These are phyloP conservation scores for Clytia hemisphaerica DNA, from an alignment of 30 jellyfish, hydroid and myxozoan species.

Conservation along the genomic window DNA sequence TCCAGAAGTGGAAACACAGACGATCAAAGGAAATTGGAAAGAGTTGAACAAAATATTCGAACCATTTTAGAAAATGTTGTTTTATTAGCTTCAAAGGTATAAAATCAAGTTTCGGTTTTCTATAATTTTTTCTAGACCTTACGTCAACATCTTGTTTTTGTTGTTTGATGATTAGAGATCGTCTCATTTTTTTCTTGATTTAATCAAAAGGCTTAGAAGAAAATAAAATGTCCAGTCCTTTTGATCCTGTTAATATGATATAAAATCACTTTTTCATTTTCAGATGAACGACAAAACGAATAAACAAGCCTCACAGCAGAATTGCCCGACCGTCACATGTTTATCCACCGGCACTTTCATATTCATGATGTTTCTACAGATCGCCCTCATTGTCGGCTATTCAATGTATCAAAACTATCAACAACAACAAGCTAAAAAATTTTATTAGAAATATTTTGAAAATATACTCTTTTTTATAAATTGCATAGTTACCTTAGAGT, in stretches of 20 bases:
- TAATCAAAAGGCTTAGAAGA: slow-evolving; percentile 22
- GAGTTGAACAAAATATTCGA: slow-evolving; percentile 50
- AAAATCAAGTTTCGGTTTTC: slow-evolving; percentile 26
- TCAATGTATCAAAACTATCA: slow-evolving; percentile 59
- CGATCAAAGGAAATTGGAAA: slow-evolving; percentile 43
- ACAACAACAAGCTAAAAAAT: slow-evolving; percentile 78
- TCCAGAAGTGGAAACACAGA: neutral
- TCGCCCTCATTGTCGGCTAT: slow-evolving; percentile 45
- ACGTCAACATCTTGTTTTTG: neutral
- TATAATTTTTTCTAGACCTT: neutral
- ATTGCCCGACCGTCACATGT: slow-evolving; percentile 69
- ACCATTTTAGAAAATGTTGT: slow-evolving; percentile 75
- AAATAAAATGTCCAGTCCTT: neutral
- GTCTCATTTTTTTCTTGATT: neutral
- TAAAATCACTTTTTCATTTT: neutral
- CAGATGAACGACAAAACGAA: slow-evolving; percentile 54
- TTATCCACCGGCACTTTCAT: slow-evolving; percentile 45
- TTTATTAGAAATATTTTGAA: slow-evolving; percentile 28
- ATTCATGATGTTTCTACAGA: slow-evolving; percentile 36
- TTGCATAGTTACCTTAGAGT: too few relatives aligned
- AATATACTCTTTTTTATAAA: neutral
- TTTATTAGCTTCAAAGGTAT: slow-evolving; percentile 51
- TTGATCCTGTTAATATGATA: neutral
- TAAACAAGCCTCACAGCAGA: slow-evolving; percentile 35
- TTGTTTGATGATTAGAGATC: neutral